phyloP scores from a whole-genome alignment of 2,797 vertebrate genomes.

The Notolepis coatsorum region DNA sequence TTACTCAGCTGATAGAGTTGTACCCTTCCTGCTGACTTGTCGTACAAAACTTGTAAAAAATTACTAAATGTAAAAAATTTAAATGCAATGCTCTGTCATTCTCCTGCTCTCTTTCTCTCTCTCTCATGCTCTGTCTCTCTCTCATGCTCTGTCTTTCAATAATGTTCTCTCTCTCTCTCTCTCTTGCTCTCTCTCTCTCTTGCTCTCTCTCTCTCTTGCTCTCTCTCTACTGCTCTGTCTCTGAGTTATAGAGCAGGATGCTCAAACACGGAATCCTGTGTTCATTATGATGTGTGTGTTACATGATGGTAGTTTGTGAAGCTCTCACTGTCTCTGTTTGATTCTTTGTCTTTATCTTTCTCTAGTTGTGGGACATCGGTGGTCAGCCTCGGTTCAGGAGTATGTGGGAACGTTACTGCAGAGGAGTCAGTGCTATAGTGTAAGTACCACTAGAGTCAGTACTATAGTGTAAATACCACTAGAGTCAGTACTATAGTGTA shows the following conservation, averaged over 20 bases:
- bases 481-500: no score
- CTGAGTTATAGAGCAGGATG: no score
- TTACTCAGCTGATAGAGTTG: no score
- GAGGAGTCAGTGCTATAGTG: slow-evolving; percentile 98
- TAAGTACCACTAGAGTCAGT: no score
- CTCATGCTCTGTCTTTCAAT: background rate
- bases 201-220: background rate
- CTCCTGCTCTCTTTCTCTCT: no score
- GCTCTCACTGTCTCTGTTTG: background rate
- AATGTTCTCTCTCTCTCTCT: background rate
- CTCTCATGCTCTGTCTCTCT: background rate
- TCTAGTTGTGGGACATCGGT: slow-evolving; percentile 96
- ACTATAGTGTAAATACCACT: no score
- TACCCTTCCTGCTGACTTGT: no score
- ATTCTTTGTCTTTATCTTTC: slow-evolving; percentile 5
- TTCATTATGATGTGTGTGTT: no score
- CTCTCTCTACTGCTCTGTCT: background rate
- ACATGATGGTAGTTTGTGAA: background rate
- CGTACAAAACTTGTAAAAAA: no score
- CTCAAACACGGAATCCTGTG: no score
- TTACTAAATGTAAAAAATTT: no score
- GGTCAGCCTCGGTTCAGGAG: slow-evolving; percentile 97
- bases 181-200: background rate
- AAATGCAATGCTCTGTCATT: no score
- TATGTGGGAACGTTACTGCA: slow-evolving; percentile 99